Evolutionary conservation across 2,113 vertebrate species (phyloP).

Genomic region (Australoheros scitulus): DNA sequence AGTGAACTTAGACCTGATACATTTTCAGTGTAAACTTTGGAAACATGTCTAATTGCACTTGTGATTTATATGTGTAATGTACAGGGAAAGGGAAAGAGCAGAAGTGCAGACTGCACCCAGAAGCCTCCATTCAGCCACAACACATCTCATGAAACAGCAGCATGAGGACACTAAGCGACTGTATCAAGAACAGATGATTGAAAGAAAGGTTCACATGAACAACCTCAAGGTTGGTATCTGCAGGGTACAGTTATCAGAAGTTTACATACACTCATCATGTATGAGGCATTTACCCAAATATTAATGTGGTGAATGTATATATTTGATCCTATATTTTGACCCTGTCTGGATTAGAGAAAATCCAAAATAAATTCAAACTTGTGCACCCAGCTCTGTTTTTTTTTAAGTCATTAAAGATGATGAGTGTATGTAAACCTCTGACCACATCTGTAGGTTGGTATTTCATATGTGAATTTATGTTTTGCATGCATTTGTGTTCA

Average conservation of each 20-base stretch:
- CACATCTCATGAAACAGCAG: slow-evolving; percentile 55
- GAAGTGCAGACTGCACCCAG: slow-evolving; percentile 56
- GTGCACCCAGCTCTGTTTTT: too few relatives aligned
- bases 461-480: background rate
- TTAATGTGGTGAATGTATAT: background rate
- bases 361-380: too few relatives aligned
- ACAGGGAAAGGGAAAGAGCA: slow-evolving; percentile 79
- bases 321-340: too few relatives aligned
- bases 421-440: background rate
- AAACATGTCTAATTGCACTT: background rate
- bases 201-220: slow-evolving; percentile 62
- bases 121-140: slow-evolving; percentile 35
- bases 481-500: background rate
- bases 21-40: background rate
- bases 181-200: slow-evolving; percentile 55
- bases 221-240: slow-evolving; percentile 71
- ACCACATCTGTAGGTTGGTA: background rate
- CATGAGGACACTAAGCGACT: slow-evolving; percentile 62
- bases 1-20: too few relatives aligned
- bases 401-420: background rate
- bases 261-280: background rate
- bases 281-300: too few relatives aligned
- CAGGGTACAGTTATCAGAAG: background rate
- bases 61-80: slow-evolving; percentile 4
- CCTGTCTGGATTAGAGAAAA: too few relatives aligned